Evolutionary conservation across 1,140 invertebrate species (phyloP).

Genomic region (Polypedilum pembai): DNA sequence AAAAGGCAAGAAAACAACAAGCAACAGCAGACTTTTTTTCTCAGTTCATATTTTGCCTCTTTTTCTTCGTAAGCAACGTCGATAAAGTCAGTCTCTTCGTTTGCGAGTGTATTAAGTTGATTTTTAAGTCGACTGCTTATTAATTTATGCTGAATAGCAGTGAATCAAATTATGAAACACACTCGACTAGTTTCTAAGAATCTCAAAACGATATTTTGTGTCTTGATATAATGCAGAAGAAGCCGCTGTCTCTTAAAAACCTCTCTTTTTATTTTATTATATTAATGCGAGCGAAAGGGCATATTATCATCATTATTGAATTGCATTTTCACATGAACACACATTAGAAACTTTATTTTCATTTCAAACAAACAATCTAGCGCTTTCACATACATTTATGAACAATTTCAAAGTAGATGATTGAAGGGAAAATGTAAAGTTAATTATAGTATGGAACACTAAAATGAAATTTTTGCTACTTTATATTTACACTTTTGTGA

Average conservation of each 20-base stretch:
- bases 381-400: no score
- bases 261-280: no score
- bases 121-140: slow-evolving; percentile 17
- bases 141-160: slow-evolving; percentile 18
- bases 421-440: no score
- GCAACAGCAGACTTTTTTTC: not conserved
- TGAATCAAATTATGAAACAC: slow-evolving; percentile 18
- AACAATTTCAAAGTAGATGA: no score
- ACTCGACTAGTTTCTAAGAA: slow-evolving; percentile 12
- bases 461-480: no score
- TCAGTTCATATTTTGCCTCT: not conserved
- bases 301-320: not conserved
- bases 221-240: not conserved
- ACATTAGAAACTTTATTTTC: no score
- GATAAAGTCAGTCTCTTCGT: not conserved
- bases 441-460: no score
- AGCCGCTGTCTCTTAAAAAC: no score
- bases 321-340: not conserved
- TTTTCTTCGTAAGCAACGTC: slow-evolving; percentile 9
- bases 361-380: no score
- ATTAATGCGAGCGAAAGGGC: not conserved
- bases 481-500: no score
- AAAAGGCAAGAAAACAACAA: not conserved
- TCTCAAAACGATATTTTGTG: not conserved
- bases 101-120: not conserved